phyloP scores from a whole-genome alignment of 2,888 invertebrate genomes.

The Sphecodes monilicornis region DNA sequence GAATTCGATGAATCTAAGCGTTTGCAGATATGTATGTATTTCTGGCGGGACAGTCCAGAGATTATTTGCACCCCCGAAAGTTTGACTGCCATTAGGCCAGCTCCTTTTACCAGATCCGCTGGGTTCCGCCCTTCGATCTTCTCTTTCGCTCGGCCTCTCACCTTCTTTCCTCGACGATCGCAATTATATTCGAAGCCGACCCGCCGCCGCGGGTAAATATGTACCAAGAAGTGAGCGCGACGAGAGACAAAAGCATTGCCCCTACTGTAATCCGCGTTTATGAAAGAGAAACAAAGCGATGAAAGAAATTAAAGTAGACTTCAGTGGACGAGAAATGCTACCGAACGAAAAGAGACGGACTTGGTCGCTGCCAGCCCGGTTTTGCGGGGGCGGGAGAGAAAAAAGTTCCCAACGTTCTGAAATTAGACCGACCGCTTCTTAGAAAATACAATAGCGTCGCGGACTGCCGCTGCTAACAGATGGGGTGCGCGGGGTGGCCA shows the following conservation, averaged over 20 bases:
- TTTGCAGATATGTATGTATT: too few species aligned
- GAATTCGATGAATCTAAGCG: constrained; percentile 49
- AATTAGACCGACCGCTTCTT: constrained; percentile 61
- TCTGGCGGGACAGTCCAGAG: constrained; percentile 39
- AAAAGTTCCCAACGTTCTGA: constrained; percentile 28
- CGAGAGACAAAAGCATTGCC: constrained; percentile 55
- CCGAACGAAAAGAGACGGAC: constrained; percentile 23
- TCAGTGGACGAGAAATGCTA: constrained; percentile 37
- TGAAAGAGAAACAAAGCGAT: constrained; percentile 59
- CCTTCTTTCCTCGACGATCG: constrained; percentile 43
- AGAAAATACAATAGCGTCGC: constrained; percentile 54
- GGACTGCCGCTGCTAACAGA: constrained; percentile 32
- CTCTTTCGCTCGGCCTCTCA: background rate
- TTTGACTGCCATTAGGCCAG: constrained; percentile 35
- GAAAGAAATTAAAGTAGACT: constrained; percentile 61
- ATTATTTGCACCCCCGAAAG: constrained; percentile 55
- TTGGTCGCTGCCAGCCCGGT: background rate
- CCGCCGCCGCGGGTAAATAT: constrained; percentile 54
- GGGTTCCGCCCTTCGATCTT: background rate
- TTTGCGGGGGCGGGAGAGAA: background rate
- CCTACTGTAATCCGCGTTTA: constrained; percentile 55
- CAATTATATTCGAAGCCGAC: constrained; percentile 59
- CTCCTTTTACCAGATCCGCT: background rate
- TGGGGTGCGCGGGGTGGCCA: background rate
- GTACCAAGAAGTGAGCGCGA: constrained; percentile 57